Percentiles rank a stretch among this genome's conserved stretches.
Evolutionary conservation across 2,113 vertebrate genomes (phyloP).

Genomic region (Oreotrochilus melanogaster): DNA sequence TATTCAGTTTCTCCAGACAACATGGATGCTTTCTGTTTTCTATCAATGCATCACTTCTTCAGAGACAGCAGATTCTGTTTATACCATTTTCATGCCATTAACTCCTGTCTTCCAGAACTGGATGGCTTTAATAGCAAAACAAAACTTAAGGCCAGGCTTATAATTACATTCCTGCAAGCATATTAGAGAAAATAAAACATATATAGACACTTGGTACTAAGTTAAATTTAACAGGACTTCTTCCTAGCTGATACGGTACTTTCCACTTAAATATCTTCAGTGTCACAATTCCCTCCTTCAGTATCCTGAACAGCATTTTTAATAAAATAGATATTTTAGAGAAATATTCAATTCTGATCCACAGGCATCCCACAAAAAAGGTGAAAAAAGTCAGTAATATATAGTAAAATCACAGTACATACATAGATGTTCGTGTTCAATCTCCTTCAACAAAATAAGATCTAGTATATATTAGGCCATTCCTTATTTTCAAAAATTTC

Average conservation of each 20-base stretch:
- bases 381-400: background rate
- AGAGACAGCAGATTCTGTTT: background rate
- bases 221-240: no score
- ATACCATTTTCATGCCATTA: background rate
- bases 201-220: background rate
- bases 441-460: background rate
- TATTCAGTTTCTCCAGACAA: background rate
- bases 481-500: background rate
- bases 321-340: background rate
- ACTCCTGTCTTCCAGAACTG: background rate
- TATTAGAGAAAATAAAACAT: background rate
- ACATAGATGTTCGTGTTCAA: background rate
- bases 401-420: background rate
- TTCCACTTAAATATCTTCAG: no score
- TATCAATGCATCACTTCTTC: background rate
- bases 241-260: no score
- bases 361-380: fast-evolving
- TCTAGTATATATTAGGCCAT: background rate
- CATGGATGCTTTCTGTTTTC: background rate
- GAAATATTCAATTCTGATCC: background rate
- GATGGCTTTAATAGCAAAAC: background rate
- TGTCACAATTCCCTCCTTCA: background rate
- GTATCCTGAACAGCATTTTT: background rate
- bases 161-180: background rate
- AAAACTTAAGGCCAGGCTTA: background rate